Conservation (phyloP, 2,888 invertebrate species). For the Lissocephala sabroskyi region DNA sequence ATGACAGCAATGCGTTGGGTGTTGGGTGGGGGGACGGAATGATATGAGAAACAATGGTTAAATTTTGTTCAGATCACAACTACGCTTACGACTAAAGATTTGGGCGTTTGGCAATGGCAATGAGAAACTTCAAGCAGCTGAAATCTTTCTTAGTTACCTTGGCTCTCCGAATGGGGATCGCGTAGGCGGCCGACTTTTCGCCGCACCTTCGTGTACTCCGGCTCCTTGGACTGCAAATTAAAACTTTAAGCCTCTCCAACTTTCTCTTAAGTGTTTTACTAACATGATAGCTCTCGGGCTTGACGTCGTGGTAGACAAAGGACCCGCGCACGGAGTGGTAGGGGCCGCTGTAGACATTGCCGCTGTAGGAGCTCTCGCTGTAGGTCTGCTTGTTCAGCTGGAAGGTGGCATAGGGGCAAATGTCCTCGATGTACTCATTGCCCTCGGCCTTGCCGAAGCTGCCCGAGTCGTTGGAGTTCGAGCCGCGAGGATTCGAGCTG, state of each 20-base stretch:
- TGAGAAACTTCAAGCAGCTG: constrained; percentile 4
- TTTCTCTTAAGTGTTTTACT: constrained; percentile 20
- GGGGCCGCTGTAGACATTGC: constrained; percentile 89
- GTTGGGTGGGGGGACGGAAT: too few relatives aligned
- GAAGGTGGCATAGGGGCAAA: constrained; percentile 94
- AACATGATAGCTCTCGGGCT: constrained; percentile 75
- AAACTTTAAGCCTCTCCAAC: constrained; percentile 1
- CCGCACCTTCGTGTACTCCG: constrained; percentile 86
- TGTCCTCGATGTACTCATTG: constrained; percentile 91
- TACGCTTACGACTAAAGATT: constrained; percentile 38
- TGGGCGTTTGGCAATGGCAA: constrained; percentile 7
- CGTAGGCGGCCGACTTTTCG: constrained; percentile 86
- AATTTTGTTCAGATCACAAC: constrained; percentile 43
- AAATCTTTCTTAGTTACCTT: constrained; percentile 76
- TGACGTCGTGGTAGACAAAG: constrained; percentile 92
- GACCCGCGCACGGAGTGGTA: constrained; percentile 89
- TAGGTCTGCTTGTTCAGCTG: constrained; percentile 89
- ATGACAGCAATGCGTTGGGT: too few relatives aligned
- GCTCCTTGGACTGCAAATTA: constrained; percentile 76
- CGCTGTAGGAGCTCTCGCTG: constrained; percentile 92
- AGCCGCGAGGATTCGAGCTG: constrained; percentile 67
- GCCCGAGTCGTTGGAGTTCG: constrained; percentile 74
- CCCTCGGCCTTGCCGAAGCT: constrained; percentile 75
- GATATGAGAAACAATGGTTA: constrained; percentile 31
- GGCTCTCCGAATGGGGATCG: constrained; percentile 87